Evolutionary conservation across 1,140 invertebrate species (phyloP).

Genomic region (Drosophila mojavensis): DNA sequence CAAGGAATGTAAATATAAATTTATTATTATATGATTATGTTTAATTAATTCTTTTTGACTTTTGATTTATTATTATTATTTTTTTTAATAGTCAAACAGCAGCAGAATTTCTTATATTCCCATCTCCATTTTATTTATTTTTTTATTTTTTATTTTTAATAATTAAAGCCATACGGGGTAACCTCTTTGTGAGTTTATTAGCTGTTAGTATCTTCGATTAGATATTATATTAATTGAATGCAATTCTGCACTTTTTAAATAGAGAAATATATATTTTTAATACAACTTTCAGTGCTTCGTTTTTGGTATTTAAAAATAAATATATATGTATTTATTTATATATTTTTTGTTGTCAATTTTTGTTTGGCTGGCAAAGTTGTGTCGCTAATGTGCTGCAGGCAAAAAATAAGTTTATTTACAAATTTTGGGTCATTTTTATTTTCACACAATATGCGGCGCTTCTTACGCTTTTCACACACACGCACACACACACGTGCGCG

Average conservation of each 20-base stretch:
- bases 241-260: too few relatives aligned
- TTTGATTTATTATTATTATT: too few relatives aligned
- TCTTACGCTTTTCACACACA: conserved; percentile 15
- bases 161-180: too few relatives aligned
- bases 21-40: too few relatives aligned
- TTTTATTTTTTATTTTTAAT: not conserved
- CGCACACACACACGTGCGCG: not conserved
- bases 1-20: too few relatives aligned
- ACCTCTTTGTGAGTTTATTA: too few relatives aligned
- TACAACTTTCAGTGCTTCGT: not conserved
- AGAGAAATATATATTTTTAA: not conserved
- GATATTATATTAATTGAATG: too few relatives aligned
- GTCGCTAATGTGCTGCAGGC: conserved; percentile 40
- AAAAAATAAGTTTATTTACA: conserved; percentile 40
- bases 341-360: not conserved
- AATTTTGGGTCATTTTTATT: conserved; percentile 72
- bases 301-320: not conserved
- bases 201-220: too few relatives aligned
- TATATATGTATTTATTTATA: not conserved
- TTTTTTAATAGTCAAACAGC: too few relatives aligned
- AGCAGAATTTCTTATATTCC: too few relatives aligned
- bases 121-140: not conserved
- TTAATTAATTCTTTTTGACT: too few relatives aligned
- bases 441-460: conserved; percentile 53
- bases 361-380: conserved; percentile 25